Evolutionary conservation across 2,888 invertebrate species (phyloP).

Genomic region (Blastobasis lacticolella): DNA sequence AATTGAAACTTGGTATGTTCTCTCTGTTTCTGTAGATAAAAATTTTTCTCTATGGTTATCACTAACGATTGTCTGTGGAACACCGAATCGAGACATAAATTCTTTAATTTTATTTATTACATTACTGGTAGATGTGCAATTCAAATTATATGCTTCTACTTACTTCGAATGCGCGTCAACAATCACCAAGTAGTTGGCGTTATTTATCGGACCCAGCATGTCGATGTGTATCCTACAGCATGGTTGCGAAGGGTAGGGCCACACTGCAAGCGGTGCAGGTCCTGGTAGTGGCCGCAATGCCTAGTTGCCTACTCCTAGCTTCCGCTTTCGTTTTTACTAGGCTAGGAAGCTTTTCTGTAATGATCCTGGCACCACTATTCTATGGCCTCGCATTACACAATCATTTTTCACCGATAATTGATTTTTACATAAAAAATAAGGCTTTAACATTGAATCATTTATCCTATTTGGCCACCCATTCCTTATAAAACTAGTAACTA

Average conservation of each 20-base stretch:
- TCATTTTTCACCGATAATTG: conserved; percentile 9
- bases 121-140: conserved; percentile 5
- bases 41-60: too few relatives aligned
- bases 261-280: conserved; percentile 1
- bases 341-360: background rate
- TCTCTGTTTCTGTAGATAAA: too few relatives aligned
- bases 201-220: conserved; percentile 13
- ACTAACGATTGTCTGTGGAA: conserved; percentile 16
- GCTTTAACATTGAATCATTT: conserved; percentile 4
- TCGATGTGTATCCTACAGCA: conserved; percentile 12
- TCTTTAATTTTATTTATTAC: conserved; percentile 18
- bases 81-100: conserved; percentile 19
- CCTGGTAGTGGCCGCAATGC: background rate
- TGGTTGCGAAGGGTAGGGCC: conserved; percentile 1
- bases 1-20: too few relatives aligned
- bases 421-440: conserved; percentile 8
- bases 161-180: conserved; percentile 17
- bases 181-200: conserved; percentile 11
- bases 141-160: conserved; percentile 13
- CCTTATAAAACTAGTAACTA: conserved; percentile 6
- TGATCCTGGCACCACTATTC: conserved; percentile 47
- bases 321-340: conserved; percentile 10
- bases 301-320: conserved; percentile 2
- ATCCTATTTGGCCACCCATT: conserved; percentile 12
- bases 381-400: conserved; percentile 12